Conservation (phyloP, 1,140 invertebrate genomes). For the Drosophila saltans region DNA sequence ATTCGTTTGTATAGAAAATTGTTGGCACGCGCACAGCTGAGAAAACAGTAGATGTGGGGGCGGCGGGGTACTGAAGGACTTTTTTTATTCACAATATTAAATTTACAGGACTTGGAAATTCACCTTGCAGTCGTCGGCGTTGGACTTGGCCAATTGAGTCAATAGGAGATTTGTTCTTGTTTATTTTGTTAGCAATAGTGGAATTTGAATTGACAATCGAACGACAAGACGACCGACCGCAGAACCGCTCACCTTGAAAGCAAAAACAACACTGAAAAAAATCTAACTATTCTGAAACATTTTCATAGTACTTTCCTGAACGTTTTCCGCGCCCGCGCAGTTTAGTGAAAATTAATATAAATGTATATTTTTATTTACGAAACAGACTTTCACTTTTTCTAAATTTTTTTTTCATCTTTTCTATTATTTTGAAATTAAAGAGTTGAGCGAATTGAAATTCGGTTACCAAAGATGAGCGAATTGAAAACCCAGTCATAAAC, state of each 20-base stretch:
- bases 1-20: constrained; percentile 41
- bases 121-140: constrained; percentile 64
- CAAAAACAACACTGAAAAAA: not conserved
- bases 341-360: no score
- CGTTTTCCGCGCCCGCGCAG: no score
- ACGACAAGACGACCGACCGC: not conserved
- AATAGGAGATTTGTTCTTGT: constrained; percentile 48
- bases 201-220: not conserved
- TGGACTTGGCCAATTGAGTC: constrained; percentile 59
- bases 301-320: no score
- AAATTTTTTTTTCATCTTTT: no score
- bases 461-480: no score
- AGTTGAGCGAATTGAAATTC: no score
- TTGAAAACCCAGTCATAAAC: no score
- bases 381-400: no score
- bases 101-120: constrained; percentile 29
- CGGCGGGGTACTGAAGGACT: not conserved
- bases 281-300: no score
- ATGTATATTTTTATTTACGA: no score
- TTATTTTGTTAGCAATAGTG: not conserved
- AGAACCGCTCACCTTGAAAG: not conserved
- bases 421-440: no score
- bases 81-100: constrained; percentile 35
- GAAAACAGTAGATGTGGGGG: constrained; percentile 29
- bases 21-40: constrained; percentile 56